A percentile compares a stretch with the other conserved stretches of the same genome.
phyloP scores from a whole-genome alignment of 2,888 invertebrate genomes.

The Capitulum mitella region DNA sequence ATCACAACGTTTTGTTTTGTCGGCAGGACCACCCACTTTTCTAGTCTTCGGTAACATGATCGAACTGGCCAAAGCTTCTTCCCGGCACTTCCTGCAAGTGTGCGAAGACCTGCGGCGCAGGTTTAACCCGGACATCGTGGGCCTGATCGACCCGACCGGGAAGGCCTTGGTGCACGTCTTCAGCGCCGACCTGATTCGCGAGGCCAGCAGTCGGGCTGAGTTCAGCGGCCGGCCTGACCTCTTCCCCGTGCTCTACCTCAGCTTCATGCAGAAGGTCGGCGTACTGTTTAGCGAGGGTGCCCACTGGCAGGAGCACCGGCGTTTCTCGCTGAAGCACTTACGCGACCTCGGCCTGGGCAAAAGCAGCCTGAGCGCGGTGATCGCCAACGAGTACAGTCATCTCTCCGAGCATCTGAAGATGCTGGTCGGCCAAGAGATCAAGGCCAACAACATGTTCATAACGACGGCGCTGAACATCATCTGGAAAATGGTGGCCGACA shows the following conservation, averaged over 20 bases:
- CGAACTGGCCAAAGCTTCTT: neutral
- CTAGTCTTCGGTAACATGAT: neutral
- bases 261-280: conserved; percentile 41
- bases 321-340: conserved; percentile 66
- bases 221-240: neutral
- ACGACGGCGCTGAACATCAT: conserved; percentile 61
- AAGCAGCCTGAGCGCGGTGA: conserved; percentile 63
- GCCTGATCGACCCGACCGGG: neutral
- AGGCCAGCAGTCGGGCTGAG: neutral
- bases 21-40: neutral
- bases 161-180: neutral
- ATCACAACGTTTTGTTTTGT: neutral
- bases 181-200: neutral
- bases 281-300: conserved; percentile 65
- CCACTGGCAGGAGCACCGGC: conserved; percentile 65
- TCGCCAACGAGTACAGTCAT: conserved; percentile 54
- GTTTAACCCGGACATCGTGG: neutral
- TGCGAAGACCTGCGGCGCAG: neutral
- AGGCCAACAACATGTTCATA: conserved; percentile 49
- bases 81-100: neutral
- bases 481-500: conserved; percentile 27
- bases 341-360: conserved; percentile 76
- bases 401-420: conserved; percentile 39
- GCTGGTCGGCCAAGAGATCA: conserved; percentile 38
- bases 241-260: neutral